A percentile compares a stretch with the other conserved stretches of the same genome.
Evolutionary conservation across 2,888 invertebrate species (phyloP).

Genomic region (Sthenelais limicola): DNA sequence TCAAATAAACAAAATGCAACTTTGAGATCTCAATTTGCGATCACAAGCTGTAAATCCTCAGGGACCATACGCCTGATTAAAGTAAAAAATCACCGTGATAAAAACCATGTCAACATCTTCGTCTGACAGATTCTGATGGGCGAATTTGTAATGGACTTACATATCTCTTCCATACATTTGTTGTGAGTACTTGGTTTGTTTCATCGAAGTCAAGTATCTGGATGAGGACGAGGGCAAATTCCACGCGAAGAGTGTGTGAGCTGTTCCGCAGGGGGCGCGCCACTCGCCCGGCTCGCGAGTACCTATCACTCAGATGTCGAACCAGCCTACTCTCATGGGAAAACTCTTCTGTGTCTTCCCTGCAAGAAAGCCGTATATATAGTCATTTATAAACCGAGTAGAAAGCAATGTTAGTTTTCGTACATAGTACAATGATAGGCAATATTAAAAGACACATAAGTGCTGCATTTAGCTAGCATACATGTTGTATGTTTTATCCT

Average conservation of each 20-base stretch:
- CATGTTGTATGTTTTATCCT: too few relatives aligned
- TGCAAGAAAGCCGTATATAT: constrained; percentile 17
- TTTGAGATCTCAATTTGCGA: background rate
- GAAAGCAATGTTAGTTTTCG: too few relatives aligned
- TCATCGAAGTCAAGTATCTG: constrained; percentile 53
- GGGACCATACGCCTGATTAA: too few relatives aligned
- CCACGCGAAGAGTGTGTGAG: constrained; percentile 43
- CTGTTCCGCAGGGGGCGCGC: constrained; percentile 48
- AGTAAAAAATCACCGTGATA: too few relatives aligned
- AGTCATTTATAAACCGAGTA: too few relatives aligned
- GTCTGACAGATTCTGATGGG: too few relatives aligned
- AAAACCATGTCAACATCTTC: too few relatives aligned
- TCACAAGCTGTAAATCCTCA: background rate
- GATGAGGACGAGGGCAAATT: constrained; percentile 50
- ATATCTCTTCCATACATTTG: constrained; percentile 52
- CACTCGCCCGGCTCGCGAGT: constrained; percentile 43
- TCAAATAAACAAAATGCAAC: background rate
- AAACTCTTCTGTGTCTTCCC: constrained; percentile 58
- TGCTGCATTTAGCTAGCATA: too few relatives aligned
- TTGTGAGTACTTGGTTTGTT: constrained; percentile 50
- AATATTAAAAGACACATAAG: too few relatives aligned
- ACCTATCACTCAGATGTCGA: constrained; percentile 56
- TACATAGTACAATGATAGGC: too few relatives aligned
- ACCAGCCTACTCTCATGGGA: constrained; percentile 69
- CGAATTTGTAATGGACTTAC: too few relatives aligned